Base-by-base conservation (phyloP, 2,797 vertebrate genomes). In the Enteromius mattozi region DNA sequence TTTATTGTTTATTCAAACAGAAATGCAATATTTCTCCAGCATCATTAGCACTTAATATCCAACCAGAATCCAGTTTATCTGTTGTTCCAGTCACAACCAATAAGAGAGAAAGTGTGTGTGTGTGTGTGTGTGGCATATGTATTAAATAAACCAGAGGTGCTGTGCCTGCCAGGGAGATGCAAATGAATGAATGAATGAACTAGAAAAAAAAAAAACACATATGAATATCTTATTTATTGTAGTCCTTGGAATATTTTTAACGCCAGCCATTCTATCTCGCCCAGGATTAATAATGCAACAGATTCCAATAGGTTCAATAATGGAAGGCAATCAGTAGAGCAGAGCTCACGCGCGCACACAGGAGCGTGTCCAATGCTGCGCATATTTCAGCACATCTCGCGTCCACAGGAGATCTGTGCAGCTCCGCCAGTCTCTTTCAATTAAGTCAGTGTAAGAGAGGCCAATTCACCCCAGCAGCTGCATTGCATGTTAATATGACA, bases 161-260 rank as follows among this genome's bases (percentile, higher is more conserved):
- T 78, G 59, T 47, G 79, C 85, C 87, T 87, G 88, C 89, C 89
- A 91, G 88, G 81, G 40, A 81, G 74, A 87, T 78, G 89, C 88
- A 90, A 90, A 93, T 89, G 87, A 92, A 92, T 89, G 89, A 92
- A 90, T 69, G 83, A 88, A 88, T 86, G 82, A 88, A 87, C 85
- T 21, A 21, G 87, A 72, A 61, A 87, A 91, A 90, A 88, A 89
- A 78, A 84, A 82, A 47, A 35, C 42, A 45, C 33, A 1, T 45
- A 85, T 68, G 81, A 88, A 89, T 92, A 89, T 89, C 88, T 93
- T 92, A 94, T 95, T 93, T 89, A 93, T 92, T 90, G 81, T 45
- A 87, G 91, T 91, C 88, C 91, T 93, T 91, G 88, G 88, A 89
- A 92, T 91, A 87, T 86, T 86, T 82, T 90, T 88, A 81, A 87